These are phyloP conservation scores for Capitella teleta DNA, from an alignment of 1,140 invertebrate genomes.

Conservation along the genomic window DNA sequence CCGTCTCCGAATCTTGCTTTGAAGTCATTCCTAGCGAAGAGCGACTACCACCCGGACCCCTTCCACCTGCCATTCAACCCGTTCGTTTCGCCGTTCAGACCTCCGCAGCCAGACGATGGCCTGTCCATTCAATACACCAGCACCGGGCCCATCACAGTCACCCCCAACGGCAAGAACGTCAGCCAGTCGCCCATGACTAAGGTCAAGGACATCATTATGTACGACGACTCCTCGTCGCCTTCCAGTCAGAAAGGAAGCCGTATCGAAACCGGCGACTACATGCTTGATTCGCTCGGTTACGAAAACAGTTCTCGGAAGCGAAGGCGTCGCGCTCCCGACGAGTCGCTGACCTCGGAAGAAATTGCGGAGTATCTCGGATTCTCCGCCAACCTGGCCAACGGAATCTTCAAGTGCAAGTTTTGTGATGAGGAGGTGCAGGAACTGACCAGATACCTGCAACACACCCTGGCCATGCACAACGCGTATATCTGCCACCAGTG, in stretches of 20 bases:
- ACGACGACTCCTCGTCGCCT: conserved; percentile 6
- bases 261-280: conserved; percentile 11
- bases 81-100: neutral
- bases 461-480: conserved; percentile 11
- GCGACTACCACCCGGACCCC: no score
- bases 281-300: conserved; percentile 10
- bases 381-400: neutral
- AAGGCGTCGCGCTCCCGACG: conserved; percentile 9
- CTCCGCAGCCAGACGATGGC: neutral
- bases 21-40: no score
- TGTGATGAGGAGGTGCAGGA: conserved; percentile 7
- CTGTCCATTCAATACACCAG: conserved; percentile 7
- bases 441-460: conserved; percentile 9
- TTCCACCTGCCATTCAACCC: neutral
- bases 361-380: conserved; percentile 13
- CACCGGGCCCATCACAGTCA: conserved; percentile 4
- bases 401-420: conserved; percentile 10
- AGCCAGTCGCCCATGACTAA: neutral
- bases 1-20: no score
- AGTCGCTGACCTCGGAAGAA: conserved; percentile 11
- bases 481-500: conserved; percentile 15
- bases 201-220: conserved; percentile 11
- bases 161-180: conserved; percentile 1
- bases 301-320: conserved; percentile 11
- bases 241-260: conserved; percentile 5